Percentiles rank a stretch among this genome's conserved stretches.
phyloP scores from a whole-genome alignment of 2,888 invertebrate species.

The Pyrochroa serraticornis region DNA sequence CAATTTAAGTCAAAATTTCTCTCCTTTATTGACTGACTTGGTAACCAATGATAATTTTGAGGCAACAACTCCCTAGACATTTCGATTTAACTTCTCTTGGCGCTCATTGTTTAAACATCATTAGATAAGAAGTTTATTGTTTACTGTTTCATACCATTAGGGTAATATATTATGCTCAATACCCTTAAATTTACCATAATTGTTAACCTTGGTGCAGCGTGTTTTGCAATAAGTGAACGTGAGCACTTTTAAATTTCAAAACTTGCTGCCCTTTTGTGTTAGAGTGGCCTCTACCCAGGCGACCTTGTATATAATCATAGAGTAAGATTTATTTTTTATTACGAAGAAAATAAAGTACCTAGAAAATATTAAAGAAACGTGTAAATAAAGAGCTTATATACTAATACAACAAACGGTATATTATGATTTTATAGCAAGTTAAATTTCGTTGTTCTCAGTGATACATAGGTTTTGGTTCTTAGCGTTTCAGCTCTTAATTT shows the following conservation, averaged over 20 bases:
- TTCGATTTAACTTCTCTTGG: too few relatives aligned
- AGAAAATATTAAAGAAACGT: conserved; percentile 17
- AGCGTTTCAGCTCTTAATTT: conserved; percentile 15
- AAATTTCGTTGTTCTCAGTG: background rate
- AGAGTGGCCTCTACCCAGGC: conserved; percentile 14
- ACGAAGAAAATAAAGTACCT: conserved; percentile 29
- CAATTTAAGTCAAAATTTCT: too few relatives aligned
- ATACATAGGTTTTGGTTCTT: conserved; percentile 9
- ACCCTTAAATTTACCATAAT: conserved; percentile 22
- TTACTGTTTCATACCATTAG: conserved; percentile 14
- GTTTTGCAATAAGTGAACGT: conserved; percentile 6
- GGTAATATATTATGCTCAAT: conserved; percentile 24
- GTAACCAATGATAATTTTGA: too few relatives aligned
- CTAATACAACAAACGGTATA: conserved; percentile 6
- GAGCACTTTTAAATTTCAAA: conserved; percentile 2
- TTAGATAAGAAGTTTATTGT: conserved; percentile 7
- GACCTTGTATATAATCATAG: conserved; percentile 39
- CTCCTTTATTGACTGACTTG: too few relatives aligned
- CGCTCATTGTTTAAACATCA: background rate
- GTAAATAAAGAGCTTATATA: conserved; percentile 8
- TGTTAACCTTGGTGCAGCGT: conserved; percentile 15
- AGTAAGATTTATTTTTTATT: conserved; percentile 37
- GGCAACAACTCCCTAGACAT: too few relatives aligned
- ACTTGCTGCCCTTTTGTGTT: conserved; percentile 17
- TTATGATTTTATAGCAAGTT: conserved; percentile 21